Conservation (phyloP, 1,140 invertebrate species). For the Saccostrea echinata region DNA sequence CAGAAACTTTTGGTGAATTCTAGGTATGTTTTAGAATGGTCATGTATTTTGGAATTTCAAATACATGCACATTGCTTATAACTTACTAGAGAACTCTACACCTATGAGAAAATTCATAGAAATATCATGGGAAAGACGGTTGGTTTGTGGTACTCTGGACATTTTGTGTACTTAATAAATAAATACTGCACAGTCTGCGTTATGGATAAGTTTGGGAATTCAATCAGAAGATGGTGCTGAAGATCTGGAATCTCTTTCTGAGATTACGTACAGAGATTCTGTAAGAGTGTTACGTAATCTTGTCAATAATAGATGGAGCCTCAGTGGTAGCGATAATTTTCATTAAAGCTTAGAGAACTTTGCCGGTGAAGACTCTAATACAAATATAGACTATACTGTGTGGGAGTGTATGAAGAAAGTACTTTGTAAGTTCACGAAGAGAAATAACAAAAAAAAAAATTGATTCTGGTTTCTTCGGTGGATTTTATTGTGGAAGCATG, state of each 20-base stretch:
- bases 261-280: neutral
- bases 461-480: neutral
- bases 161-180: neutral
- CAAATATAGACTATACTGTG: neutral
- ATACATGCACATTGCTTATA: too few relatives aligned
- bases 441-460: neutral
- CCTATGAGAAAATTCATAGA: neutral
- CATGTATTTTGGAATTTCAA: too few relatives aligned
- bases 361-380: neutral
- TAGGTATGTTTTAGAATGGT: too few relatives aligned
- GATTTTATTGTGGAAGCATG: too few relatives aligned
- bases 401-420: neutral
- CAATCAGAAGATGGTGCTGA: neutral
- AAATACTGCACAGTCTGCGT: neutral
- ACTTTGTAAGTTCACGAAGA: neutral
- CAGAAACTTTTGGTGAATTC: too few relatives aligned
- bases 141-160: neutral
- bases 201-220: neutral
- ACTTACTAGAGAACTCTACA: neutral
- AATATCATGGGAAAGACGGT: neutral
- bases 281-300: neutral
- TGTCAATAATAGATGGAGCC: conserved; percentile 10
- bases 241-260: neutral
- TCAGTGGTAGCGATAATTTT: neutral
- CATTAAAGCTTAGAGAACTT: neutral